These are phyloP conservation scores for Oscheius sp. DNA, from an alignment of 2,888 invertebrate genomes.

Conservation along the genomic window DNA sequence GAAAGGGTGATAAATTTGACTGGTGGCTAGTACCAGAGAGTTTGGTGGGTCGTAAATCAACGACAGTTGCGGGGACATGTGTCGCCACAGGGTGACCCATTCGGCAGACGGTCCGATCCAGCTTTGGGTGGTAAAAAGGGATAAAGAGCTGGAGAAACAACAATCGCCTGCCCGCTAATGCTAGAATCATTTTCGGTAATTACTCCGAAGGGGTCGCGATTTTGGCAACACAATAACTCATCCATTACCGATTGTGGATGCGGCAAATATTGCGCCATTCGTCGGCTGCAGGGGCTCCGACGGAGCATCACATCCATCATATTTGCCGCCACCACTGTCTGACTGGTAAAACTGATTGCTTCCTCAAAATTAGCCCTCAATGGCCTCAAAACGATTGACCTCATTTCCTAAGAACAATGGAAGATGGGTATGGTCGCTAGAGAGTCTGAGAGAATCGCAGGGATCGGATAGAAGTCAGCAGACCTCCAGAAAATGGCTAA, in stretches of 20 bases:
- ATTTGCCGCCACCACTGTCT: conserved; percentile 30
- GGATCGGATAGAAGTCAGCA: background rate
- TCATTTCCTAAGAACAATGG: background rate
- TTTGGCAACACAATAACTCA: conserved; percentile 40
- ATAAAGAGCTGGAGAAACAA: conserved; percentile 20
- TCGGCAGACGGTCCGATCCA: background rate
- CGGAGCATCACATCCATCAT: conserved; percentile 28
- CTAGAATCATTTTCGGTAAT: conserved; percentile 34
- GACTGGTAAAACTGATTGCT: conserved; percentile 25
- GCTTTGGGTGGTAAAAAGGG: too few species aligned
- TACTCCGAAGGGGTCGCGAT: conserved; percentile 12
- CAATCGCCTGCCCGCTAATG: background rate
- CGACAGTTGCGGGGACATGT: conserved; percentile 35
- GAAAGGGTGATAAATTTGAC: conserved; percentile 29
- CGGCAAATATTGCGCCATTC: conserved; percentile 37
- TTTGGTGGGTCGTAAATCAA: conserved; percentile 35
- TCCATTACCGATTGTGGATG: conserved; percentile 39
- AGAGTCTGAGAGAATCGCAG: too few species aligned
- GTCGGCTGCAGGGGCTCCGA: conserved; percentile 23
- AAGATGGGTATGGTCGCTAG: background rate
- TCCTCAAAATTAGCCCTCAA: conserved; percentile 12
- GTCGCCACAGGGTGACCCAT: conserved; percentile 27
- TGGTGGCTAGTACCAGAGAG: conserved; percentile 36
- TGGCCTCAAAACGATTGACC: background rate
- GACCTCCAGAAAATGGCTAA: background rate